These are phyloP conservation scores for Pardosa pseudoannulata DNA, from an alignment of 2,888 invertebrate genomes.

Conservation along the genomic window DNA sequence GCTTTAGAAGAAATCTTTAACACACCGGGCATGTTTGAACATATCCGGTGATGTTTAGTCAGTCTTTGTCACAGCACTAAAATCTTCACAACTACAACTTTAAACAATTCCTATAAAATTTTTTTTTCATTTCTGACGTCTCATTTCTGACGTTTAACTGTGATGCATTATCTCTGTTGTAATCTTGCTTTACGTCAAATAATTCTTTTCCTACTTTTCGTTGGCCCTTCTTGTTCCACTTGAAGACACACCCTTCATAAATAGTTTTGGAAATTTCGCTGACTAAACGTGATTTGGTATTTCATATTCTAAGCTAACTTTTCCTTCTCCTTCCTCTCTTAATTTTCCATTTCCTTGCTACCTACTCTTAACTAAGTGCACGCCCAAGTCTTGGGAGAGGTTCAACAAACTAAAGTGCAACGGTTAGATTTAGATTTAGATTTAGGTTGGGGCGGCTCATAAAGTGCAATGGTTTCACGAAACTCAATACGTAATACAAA, in stretches of 20 bases:
- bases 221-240: not conserved
- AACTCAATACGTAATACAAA: too few species aligned
- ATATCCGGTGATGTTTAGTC: not conserved
- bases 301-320: too few species aligned
- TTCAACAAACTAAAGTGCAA: too few species aligned
- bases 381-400: too few species aligned
- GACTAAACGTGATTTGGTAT: not conserved
- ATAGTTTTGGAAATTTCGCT: not conserved
- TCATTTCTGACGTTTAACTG: not conserved
- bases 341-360: too few species aligned
- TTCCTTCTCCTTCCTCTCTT: too few species aligned
- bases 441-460: too few species aligned
- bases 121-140: too few species aligned
- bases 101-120: not conserved
- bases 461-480: too few species aligned
- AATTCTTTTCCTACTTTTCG: not conserved
- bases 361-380: too few species aligned
- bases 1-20: not conserved
- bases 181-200: slow-evolving; percentile 5
- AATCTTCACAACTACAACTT: not conserved
- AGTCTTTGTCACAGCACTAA: not conserved
- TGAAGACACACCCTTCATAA: not conserved
- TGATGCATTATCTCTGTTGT: not conserved
- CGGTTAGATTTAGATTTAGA: too few species aligned
- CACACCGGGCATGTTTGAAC: not conserved